phyloP scores from a whole-genome alignment of 2,113 vertebrate genomes.

The Penelope pileata region DNA sequence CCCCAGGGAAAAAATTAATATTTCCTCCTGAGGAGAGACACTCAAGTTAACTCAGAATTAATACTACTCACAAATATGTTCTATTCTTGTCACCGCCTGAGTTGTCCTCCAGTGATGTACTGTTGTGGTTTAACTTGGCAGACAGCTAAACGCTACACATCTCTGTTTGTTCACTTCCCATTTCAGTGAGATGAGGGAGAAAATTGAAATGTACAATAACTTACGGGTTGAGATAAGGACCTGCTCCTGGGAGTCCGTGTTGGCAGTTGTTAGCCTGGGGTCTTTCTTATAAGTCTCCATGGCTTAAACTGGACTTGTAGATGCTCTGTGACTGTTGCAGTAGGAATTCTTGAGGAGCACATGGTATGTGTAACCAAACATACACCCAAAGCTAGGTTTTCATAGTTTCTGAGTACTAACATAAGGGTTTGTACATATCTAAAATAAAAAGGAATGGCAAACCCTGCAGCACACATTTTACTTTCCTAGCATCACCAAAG shows the following conservation, averaged over 20 bases:
- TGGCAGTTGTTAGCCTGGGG: background rate
- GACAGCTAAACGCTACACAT: background rate
- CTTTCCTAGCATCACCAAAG: background rate
- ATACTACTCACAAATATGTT: background rate
- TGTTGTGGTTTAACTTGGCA: background rate
- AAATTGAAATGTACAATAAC: background rate
- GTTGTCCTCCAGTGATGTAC: background rate
- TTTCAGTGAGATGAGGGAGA: background rate
- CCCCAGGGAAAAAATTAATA: background rate
- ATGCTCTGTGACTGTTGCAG: background rate
- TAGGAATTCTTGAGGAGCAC: background rate
- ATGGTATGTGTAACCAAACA: background rate
- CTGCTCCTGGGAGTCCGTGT: background rate
- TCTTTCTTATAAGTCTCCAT: background rate
- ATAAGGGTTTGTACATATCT: background rate
- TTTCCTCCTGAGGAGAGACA: background rate
- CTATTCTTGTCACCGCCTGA: background rate
- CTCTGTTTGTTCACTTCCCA: background rate
- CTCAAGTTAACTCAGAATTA: background rate
- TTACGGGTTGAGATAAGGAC: background rate
- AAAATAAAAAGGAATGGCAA: background rate
- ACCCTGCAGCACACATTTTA: background rate
- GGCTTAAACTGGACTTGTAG: background rate
- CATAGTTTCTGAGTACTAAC: background rate
- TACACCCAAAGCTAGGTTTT: background rate